These are phyloP conservation scores for Aselliscus stoliczkanus DNA, from an alignment of 2,797 vertebrate genomes.

Conservation along the genomic window DNA sequence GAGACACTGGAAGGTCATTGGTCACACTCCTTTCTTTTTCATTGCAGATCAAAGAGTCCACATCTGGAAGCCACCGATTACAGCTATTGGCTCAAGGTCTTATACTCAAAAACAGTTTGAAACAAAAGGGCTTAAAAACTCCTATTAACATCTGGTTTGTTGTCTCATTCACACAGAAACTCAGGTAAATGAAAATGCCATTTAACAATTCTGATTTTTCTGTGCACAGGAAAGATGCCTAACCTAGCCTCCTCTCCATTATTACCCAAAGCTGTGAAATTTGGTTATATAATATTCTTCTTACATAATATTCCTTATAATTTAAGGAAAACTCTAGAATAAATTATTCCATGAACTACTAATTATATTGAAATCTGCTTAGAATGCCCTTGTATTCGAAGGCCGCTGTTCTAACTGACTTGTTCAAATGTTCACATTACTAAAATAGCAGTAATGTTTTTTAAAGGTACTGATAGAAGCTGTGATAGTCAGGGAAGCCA, in stretches of 20 bases:
- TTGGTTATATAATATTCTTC: neutral
- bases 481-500: neutral
- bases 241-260: neutral
- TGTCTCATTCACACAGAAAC: neutral
- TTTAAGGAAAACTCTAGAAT: neutral
- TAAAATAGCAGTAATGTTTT: neutral
- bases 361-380: neutral
- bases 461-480: neutral
- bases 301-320: neutral
- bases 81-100: neutral
- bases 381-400: neutral
- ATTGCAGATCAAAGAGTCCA: neutral
- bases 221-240: neutral
- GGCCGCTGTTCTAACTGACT: neutral
- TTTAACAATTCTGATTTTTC: neutral
- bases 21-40: neutral
- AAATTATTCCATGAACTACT: neutral
- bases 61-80: neutral
- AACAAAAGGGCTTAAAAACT: slow-evolving; percentile 2
- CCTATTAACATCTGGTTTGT: neutral
- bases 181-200: neutral
- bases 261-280: neutral
- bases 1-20: neutral
- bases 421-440: neutral
- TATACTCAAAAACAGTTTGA: neutral